Percentiles rank a stretch among this genome's conserved stretches.
Conservation (phyloP, 2,888 invertebrate species). For the Homarus gammarus region DNA sequence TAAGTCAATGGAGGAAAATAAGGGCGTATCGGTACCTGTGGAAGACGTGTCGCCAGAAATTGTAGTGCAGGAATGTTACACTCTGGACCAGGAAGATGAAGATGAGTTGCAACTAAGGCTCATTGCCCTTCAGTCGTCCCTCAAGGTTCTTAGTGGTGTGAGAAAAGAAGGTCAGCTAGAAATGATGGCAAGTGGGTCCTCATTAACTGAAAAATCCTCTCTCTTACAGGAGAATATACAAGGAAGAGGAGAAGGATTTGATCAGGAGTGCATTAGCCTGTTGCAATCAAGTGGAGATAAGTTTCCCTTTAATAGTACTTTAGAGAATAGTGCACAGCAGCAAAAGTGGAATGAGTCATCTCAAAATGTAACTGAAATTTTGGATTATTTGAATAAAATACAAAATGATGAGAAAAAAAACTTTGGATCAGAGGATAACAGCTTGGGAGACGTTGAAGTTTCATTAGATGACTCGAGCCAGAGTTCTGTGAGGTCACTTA, state of each 20-base stretch:
- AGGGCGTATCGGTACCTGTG: neutral
- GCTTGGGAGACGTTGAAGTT: neutral
- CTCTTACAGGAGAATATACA: neutral
- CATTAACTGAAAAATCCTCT: neutral
- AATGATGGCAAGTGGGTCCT: neutral
- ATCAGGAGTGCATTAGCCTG: neutral
- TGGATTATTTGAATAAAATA: neutral
- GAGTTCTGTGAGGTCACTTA: neutral
- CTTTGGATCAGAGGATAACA: too few relatives aligned
- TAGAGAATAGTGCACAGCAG: neutral
- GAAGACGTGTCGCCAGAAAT: neutral
- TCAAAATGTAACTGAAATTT: neutral
- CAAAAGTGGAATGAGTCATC: neutral
- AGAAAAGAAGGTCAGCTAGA: conserved; percentile 38
- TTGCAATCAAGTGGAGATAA: neutral
- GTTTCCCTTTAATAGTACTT: neutral
- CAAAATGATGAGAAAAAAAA: neutral
- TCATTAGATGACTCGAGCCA: neutral
- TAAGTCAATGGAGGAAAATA: neutral
- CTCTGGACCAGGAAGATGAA: conserved; percentile 61
- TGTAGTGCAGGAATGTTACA: neutral
- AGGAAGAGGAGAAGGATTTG: neutral
- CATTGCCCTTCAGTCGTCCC: conserved; percentile 57
- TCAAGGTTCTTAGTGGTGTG: conserved; percentile 56
- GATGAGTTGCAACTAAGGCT: conserved; percentile 59